phyloP scores from a whole-genome alignment of 1,140 invertebrate species.

The Ganaspis sp. region DNA sequence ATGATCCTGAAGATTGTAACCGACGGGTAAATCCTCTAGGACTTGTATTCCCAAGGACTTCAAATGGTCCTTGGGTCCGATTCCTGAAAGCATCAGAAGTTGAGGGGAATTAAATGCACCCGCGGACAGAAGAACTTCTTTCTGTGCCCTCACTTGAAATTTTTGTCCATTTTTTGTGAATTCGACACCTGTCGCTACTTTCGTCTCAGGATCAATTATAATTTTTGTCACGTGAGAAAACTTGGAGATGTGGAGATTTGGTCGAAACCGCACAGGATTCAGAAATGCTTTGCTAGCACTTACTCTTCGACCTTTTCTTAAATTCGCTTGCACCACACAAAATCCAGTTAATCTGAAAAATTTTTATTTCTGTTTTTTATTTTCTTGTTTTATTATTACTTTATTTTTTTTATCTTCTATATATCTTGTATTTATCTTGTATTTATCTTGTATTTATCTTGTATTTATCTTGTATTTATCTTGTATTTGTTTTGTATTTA shows the following conservation, averaged over 20 bases:
- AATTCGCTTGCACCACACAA: slow-evolving; percentile 82
- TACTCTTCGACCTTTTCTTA: slow-evolving; percentile 82
- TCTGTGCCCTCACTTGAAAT: slow-evolving; percentile 71
- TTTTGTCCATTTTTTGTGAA: slow-evolving; percentile 78
- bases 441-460: no score
- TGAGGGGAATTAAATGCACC: slow-evolving; percentile 79
- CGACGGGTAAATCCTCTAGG: slow-evolving; percentile 84
- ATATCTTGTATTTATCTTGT: no score
- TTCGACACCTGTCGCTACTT: slow-evolving; percentile 81
- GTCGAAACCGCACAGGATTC: slow-evolving; percentile 78
- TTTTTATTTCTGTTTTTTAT: no score
- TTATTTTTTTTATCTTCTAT: no score
- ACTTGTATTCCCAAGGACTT: slow-evolving; percentile 75
- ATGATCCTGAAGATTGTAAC: slow-evolving; percentile 89
- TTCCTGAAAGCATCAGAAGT: slow-evolving; percentile 80
- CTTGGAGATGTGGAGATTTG: slow-evolving; percentile 84
- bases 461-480: no score
- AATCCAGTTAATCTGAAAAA: slow-evolving; percentile 74
- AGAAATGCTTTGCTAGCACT: slow-evolving; percentile 84
- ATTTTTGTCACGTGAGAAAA: slow-evolving; percentile 82
- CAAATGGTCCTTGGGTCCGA: slow-evolving; percentile 78
- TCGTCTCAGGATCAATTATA: slow-evolving; percentile 79
- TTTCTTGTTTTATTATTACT: no score
- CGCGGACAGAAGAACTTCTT: slow-evolving; percentile 79
- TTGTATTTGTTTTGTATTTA: no score